Evolutionary conservation across 1,140 invertebrate species (phyloP), one percentile per base, ranked within the genome.

Genomic region (Plutomurus gul): DNA sequence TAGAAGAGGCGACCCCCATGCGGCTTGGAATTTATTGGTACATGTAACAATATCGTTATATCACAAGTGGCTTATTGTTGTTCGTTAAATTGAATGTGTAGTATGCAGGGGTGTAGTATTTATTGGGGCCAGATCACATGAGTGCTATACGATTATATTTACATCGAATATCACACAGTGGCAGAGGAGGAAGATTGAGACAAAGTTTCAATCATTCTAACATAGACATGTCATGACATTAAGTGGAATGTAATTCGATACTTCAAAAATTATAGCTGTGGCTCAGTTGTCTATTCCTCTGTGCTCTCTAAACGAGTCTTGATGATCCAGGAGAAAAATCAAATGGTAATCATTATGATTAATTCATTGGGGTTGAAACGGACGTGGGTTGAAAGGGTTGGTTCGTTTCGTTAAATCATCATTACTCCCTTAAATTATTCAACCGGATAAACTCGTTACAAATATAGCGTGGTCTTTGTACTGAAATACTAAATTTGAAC

Each of bases 321-420:
- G 56, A 65, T 65, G 27, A 65, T 65, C 56, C 18, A 30, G 22
- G 13, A 65, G 27, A 36, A 65, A 36, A 33, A 65, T n/a, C 16
- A 51, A 51, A 51, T 51, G 47, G 18, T 65, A 65, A 65, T 65
- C 56, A 65, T 65, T 65, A n/a, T 65, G 56, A 65, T 65, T 65
- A 65, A 65, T 65, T 65, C 56, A 65, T 65, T 65, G 56, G 56
- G 56, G 56, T 65, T 65, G 56, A 65, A 65, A 30, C 56, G 56
- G 56, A 65, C 56, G 56, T 65, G 56, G 56, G 13, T n/a, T 27
- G 30, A 5, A 43, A 56, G 30, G 56, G 27, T 5, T 65, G 25
- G 30, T 33, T 65, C 56, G 11, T 65, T 30, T 13, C 13, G 11
- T 65, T 27, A 65, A 33, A n/a, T 65, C 36, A 65, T 65, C 56